Conservation (phyloP, 2,113 vertebrate species). For the Mus pahari region DNA sequence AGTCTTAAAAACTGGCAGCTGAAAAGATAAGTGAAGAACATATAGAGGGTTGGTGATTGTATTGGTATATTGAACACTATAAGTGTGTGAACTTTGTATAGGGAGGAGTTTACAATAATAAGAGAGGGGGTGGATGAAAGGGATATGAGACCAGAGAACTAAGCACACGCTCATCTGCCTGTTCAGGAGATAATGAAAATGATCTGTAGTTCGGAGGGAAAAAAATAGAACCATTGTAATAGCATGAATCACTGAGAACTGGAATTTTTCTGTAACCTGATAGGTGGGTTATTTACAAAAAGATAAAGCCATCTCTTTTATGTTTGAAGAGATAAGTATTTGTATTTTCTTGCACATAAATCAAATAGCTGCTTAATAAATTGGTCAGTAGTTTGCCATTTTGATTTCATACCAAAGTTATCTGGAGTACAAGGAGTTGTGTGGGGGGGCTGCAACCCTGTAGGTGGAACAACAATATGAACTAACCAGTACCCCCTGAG, state of each 20-base stretch:
- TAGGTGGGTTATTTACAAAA: background rate
- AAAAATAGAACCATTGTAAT: background rate
- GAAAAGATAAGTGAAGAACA: conserved; percentile 3
- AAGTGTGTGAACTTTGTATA: background rate
- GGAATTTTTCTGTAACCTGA: background rate
- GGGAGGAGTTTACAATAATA: background rate
- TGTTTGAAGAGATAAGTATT: background rate
- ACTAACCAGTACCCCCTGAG: too few species aligned
- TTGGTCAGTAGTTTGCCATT: background rate
- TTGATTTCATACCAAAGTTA: background rate
- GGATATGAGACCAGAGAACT: background rate
- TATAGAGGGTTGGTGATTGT: background rate
- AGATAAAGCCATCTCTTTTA: background rate
- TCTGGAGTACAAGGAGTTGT: too few species aligned
- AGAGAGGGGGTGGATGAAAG: background rate
- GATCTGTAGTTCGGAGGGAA: background rate
- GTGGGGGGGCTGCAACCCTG: too few species aligned
- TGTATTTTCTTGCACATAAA: background rate
- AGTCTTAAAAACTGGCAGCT: conserved; percentile 45
- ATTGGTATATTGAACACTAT: background rate
- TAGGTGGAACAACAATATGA: too few species aligned
- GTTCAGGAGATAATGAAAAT: background rate
- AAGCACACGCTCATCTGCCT: background rate
- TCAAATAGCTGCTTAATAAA: background rate
- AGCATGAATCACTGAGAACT: background rate